Evolutionary conservation across 2,113 vertebrate species (phyloP), one percentile per base, ranked within the genome.

Genomic region (Poeciliopsis prolifica): DNA sequence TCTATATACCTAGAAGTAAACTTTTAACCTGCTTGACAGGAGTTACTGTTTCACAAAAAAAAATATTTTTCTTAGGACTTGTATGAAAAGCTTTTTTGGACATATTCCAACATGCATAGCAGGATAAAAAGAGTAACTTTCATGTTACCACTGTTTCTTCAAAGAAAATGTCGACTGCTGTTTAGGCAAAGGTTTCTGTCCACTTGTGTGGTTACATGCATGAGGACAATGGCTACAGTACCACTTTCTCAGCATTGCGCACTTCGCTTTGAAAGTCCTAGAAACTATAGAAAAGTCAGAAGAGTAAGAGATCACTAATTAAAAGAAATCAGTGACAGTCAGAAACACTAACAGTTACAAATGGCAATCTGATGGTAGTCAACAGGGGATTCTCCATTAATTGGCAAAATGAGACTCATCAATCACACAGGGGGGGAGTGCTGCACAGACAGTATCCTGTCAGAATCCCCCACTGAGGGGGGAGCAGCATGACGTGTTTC

Each of bases 351-450:
- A 94, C 90, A 93, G 89, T 93, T 91, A 92, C 92, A 93, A 94
- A 93, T 89, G 86, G 91, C 91, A 91, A 92, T 95, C 91, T 93
- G 93, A 94, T 92, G 93, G 85, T 87, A 94, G 91, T 94, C 94
- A 93, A 92, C 93, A 89, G 92, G 93, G 93, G 92, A 92, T 93
- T 93, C 88, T 90, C 91, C 89, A 94, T 94, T 95, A 95, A 94
- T 95, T 94, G 93, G 90, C 89, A 90, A 95, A 95, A 95, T 94
- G 93, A 94, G 92, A 86, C 90, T 93, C 94, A 95, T 95, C 93
- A 93, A 94, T 95, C 94, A 95, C 90, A 35, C 90, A 71, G 86
- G 90, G 90, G 92, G 91, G 85, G 88, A 83, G 71, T 74, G 81
- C 83, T 83, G 85, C 79, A 86, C 72, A 90, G 85, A 86, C 86